Base-by-base conservation (phyloP, 2,113 vertebrate species). In the Dicaeum eximium region DNA sequence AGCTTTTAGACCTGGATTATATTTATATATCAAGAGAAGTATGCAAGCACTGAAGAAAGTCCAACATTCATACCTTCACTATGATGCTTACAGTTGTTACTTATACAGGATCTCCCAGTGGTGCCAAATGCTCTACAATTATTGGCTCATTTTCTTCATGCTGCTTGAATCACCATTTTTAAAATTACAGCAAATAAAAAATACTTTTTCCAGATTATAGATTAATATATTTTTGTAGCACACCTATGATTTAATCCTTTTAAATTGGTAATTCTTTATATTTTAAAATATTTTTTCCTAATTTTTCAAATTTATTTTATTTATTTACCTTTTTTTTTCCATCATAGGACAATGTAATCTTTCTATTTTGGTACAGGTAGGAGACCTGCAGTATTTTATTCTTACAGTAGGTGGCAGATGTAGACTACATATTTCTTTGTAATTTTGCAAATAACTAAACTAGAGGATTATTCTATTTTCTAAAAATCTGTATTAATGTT, bases 371-470 rank as follows among this genome's bases (percentile, higher is more conserved):
- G 16, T 44, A 61, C 23, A 45, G 48, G 47, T 23, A 53, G 33
- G 44, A 74, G 5, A 73, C 3, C 12, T 83, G 92, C 53, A 95
- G 19, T 94, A 87, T 92, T n/a, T 53, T 40, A 30, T 84, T 80
- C 11, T 15, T 78, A 85, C 98, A 97, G 94, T 96, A 98, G 98
- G 82, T 98, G 98, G 98, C 98, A 98, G 94, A 94, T 56, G 62
- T 65, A 93, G 62, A 89, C 96, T 79, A 86, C 13, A 1, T 57
- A 90, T 84, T 50, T 20, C 18, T 74, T 65, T 71, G 25, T 38
- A 37, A 72, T 40, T 65, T 47, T 61, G 35, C 57, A 62, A 83
- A n/a, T 56, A 42, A 35, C 38, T 86, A 66, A 95, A 83, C 61
- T 79, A 88, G 67, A 80, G 22, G 38, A 58, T 92, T 88, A 89